Evolutionary conservation across 2,797 vertebrate genomes (phyloP).

Genomic region (Galagoides demidoff): DNA sequence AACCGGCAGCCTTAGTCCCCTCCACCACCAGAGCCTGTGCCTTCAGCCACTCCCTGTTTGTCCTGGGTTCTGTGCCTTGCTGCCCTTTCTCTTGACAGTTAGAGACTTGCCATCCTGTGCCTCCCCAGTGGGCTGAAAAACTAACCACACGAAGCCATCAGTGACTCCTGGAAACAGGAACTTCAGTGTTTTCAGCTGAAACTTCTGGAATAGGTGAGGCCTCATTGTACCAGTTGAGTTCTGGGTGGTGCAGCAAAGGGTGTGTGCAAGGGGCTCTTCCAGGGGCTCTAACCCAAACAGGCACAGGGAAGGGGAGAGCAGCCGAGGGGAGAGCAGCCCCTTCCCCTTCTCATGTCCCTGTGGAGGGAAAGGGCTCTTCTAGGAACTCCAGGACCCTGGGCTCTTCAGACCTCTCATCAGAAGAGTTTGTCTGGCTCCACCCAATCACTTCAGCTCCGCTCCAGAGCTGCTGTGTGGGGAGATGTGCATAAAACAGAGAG

Average conservation of each 20-base stretch:
- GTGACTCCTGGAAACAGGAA: neutral
- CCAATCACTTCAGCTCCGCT: neutral
- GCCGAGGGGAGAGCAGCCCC: neutral
- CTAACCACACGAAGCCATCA: rapidly evolving
- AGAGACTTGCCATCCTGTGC: neutral
- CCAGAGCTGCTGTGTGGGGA: neutral
- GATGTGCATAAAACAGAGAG: too few relatives aligned
- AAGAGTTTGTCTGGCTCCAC: neutral
- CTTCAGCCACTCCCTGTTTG: too few relatives aligned
- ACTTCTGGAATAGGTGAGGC: neutral
- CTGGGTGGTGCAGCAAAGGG: neutral
- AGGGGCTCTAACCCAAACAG: rapidly evolving
- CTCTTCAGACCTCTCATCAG: neutral
- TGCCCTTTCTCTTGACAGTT: neutral
- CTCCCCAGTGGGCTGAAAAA: neutral
- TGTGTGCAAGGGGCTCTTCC: neutral
- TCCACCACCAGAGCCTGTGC: too few relatives aligned
- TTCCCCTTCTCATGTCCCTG: neutral
- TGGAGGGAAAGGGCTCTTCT: neutral
- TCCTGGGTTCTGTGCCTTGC: neutral
- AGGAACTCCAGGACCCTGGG: neutral
- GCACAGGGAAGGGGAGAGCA: rapidly evolving
- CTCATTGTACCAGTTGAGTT: neutral
- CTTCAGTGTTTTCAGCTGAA: neutral
- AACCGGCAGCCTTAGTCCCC: rapidly evolving